Evolutionary conservation across 2,888 invertebrate genomes (phyloP), one percentile per base, ranked within the genome.

Genomic region (Lordiphosa fenestrarum): DNA sequence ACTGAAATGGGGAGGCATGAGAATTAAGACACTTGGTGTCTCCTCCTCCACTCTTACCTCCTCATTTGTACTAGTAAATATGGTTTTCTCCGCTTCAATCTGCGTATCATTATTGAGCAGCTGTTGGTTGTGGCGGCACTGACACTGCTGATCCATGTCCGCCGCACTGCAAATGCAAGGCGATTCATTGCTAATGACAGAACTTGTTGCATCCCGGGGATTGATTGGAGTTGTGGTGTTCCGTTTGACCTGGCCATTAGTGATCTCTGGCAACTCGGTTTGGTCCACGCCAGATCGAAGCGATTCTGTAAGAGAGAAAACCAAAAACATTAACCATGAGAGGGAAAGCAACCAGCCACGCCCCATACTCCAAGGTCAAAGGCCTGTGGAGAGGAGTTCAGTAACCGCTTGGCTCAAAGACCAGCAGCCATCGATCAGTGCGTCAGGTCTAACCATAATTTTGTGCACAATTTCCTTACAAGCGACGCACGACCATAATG

Each of bases 381-480:
- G 39, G 30, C 10, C 63, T 50, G 4, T 36, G 33, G 12, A 23
- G 50, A 47, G 50, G 50, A 55, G 71, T 63, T 63, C 63, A 65
- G 19, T 48, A 65, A 63, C 63, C 63, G 63, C 47, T 25, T 6
- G 50, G 50, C 64, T 64, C 47, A 33, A 36, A 36, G 3, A 15
- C 15, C 15, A 15, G 61, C 30, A 44, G 35, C 46, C 62, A 62
- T 54, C 54, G 47, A 54, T 54, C 25, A 21, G 12, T 25, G 38
- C 25, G n/a, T 30, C 23, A 4, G 23, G 30, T 4, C 19, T 37
- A 40, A 6, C 59, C 63, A 80, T 76, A 68, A 76, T 68, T 71
- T 56, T 68, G 68, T 56, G 63, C 48, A 42, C 73, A 50, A 84
- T 81, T 77, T 77, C 84, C 77, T 76, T 73, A 83, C 84, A 59